These are phyloP conservation scores for Drosophila nannoptera DNA, from an alignment of 1,140 invertebrate genomes.

Conservation along the genomic window DNA sequence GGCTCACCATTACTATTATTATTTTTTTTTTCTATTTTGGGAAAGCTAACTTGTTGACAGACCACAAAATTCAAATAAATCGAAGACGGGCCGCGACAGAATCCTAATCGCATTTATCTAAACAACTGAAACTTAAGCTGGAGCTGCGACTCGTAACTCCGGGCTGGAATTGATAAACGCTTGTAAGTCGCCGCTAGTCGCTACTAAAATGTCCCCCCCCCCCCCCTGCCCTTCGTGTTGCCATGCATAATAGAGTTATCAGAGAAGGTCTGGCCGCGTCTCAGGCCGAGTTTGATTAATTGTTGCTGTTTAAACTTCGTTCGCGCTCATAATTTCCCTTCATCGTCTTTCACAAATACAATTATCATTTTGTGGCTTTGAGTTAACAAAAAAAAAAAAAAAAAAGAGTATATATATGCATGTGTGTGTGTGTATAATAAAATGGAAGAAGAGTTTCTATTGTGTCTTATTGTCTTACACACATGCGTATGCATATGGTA, in stretches of 20 bases:
- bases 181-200: slow-evolving; percentile 68
- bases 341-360: slow-evolving; percentile 53
- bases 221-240: background rate
- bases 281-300: slow-evolving; percentile 64
- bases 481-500: slow-evolving; percentile 13
- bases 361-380: slow-evolving; percentile 63
- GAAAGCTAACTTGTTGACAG: slow-evolving; percentile 48
- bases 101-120: slow-evolving; percentile 45
- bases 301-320: slow-evolving; percentile 56
- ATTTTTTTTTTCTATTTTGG: slow-evolving; percentile 24
- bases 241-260: slow-evolving; percentile 72
- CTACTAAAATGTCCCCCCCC: slow-evolving; percentile 59
- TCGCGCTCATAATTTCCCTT: slow-evolving; percentile 68
- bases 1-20: background rate
- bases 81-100: slow-evolving; percentile 2
- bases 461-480: slow-evolving; percentile 59
- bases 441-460: slow-evolving; percentile 44
- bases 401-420: no score
- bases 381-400: slow-evolving; percentile 44
- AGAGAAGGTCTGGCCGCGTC: background rate
- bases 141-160: background rate
- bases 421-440: no score
- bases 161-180: slow-evolving; percentile 58
- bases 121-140: slow-evolving; percentile 19
- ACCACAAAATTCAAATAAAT: slow-evolving; percentile 31